Percentiles rank a stretch among this genome's conserved stretches.
phyloP scores from a whole-genome alignment of 1,140 invertebrate genomes.

The Meteorus sp. region DNA sequence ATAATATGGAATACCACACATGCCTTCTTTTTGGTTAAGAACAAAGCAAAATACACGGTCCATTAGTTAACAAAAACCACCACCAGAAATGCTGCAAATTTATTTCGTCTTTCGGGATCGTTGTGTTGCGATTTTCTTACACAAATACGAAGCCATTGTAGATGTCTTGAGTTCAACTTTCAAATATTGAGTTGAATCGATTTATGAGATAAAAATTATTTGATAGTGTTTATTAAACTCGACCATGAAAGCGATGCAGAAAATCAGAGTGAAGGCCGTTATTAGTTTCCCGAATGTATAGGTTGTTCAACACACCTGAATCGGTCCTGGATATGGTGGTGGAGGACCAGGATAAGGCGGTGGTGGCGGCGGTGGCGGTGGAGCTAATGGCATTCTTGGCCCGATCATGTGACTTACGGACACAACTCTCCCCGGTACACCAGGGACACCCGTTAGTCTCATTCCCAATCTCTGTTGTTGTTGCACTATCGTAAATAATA shows the following conservation, averaged over 20 bases:
- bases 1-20: constrained; percentile 23
- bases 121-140: too few species aligned
- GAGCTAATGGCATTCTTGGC: constrained; percentile 55
- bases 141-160: too few species aligned
- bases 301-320: constrained; percentile 45
- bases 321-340: constrained; percentile 52
- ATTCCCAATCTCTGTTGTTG: constrained; percentile 52
- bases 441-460: constrained; percentile 46
- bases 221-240: constrained; percentile 36
- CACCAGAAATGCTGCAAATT: constrained; percentile 13
- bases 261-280: constrained; percentile 26
- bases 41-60: not conserved
- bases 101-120: too few species aligned
- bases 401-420: constrained; percentile 55
- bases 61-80: constrained; percentile 17
- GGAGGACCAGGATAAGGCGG: constrained; percentile 68
- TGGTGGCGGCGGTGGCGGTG: constrained; percentile 67
- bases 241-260: constrained; percentile 46
- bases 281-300: constrained; percentile 18
- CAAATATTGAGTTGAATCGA: constrained; percentile 20
- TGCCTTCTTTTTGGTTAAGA: too few species aligned
- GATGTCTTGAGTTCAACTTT: too few species aligned
- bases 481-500: constrained; percentile 32
- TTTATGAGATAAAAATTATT: constrained; percentile 35
- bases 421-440: constrained; percentile 52